A percentile compares a stretch with the other conserved stretches of the same genome.
phyloP scores from a whole-genome alignment of 1,140 invertebrate genomes.

The Whitmania pigra region DNA sequence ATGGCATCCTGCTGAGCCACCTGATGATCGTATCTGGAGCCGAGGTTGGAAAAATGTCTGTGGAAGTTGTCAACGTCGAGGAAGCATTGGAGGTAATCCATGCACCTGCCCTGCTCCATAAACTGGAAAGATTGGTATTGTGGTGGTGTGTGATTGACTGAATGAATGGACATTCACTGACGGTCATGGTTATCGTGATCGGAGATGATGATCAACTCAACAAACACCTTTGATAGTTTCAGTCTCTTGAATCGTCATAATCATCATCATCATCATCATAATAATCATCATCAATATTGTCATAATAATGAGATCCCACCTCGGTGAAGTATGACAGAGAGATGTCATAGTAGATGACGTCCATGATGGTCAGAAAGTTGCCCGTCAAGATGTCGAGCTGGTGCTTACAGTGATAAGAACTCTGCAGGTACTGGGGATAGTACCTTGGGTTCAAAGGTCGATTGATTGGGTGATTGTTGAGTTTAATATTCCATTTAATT shows the following conservation, averaged over 20 bases:
- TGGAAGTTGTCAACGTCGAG: constrained; percentile 74
- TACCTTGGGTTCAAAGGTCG: constrained; percentile 32
- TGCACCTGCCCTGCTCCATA: constrained; percentile 71
- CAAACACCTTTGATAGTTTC: too few relatives aligned
- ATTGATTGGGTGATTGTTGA: too few relatives aligned
- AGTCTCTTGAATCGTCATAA: too few relatives aligned
- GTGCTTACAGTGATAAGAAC: constrained; percentile 73
- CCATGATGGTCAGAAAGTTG: constrained; percentile 60
- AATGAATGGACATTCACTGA: too few relatives aligned
- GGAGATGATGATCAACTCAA: too few relatives aligned
- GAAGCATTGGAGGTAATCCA: constrained; percentile 73
- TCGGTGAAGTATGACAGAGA: constrained; percentile 86
- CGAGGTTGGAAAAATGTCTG: constrained; percentile 55
- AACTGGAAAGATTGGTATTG: too few relatives aligned
- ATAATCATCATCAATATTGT: too few relatives aligned
- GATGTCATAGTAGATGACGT: constrained; percentile 76
- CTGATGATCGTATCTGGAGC: constrained; percentile 46
- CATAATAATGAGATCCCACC: too few relatives aligned
- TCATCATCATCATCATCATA: too few relatives aligned
- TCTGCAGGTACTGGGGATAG: constrained; percentile 52
- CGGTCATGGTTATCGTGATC: too few relatives aligned
- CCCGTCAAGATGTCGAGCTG: constrained; percentile 74
- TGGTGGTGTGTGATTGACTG: too few relatives aligned
- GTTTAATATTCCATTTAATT: too few relatives aligned
- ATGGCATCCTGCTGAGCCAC: constrained; percentile 74